Base-by-base conservation (phyloP, 2,888 invertebrate species). In the Pachymerium ferrugineum region DNA sequence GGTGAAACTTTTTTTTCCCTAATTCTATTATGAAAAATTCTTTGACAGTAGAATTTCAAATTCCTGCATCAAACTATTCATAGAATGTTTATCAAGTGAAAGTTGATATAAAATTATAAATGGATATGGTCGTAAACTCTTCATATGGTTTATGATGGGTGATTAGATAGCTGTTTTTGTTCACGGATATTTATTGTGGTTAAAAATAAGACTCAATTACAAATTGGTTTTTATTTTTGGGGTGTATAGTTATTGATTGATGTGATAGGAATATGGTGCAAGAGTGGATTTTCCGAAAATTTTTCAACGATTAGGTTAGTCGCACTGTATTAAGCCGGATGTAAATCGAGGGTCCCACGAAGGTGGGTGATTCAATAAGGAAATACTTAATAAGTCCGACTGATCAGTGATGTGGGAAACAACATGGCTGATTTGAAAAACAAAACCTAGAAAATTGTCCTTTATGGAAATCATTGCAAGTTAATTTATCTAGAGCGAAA, bases 391-490 rank as follows among this genome's bases (percentile, higher is more conserved):
- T 54, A 54, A 22, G 22, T 54, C 22, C 47, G 19, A 54, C 19
- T 54, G 47, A 19, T 54, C 47, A 54, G 47, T 54, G 47, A 54
- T 54, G 47, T 54, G 47, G 47, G 47, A 54, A 54, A 54, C 19
- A 54, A 54, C 47, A 54, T 54, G 47, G 47, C 47, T 22, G 47
- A 54, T 54, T 54, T 54, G 47, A 54, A 54, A n/a, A 54, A 54
- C 47, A 54, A 54, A 54, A 5, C 22, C 19, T 22, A 54, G 47
- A 54, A 54, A 10, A 16, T 0, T 38, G 16, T 38, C 4, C 38
- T 1, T 14, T 38, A 38, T 12, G 8, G 4, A 4, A 10, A 38
- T 12, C 14, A 38, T 12, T 38, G 38, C 38, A 16, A 16, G 14
- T 38, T 16, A 38, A 16, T 38, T 38, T 16, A 8, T 38, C 38